A percentile compares a stretch with the other conserved stretches of the same genome.
These are phyloP conservation scores for Gila robusta DNA, from an alignment of 2,797 vertebrate genomes.

Conservation along the genomic window DNA sequence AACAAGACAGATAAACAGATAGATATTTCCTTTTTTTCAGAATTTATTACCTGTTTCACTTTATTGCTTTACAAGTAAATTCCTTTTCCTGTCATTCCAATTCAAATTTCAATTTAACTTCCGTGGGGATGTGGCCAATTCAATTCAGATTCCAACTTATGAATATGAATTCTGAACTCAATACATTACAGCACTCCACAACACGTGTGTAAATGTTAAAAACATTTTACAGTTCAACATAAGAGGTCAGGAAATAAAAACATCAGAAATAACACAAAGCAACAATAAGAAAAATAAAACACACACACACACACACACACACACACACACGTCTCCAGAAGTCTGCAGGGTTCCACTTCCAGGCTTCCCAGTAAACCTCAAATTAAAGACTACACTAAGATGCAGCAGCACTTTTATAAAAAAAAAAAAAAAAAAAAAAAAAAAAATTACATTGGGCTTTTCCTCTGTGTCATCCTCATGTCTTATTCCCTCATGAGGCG, in stretches of 20 bases:
- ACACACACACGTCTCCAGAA: background rate
- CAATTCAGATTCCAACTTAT: too few relatives aligned
- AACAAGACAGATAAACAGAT: background rate
- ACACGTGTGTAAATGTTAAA: background rate
- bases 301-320: too few relatives aligned
- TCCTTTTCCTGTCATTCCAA: too few relatives aligned
- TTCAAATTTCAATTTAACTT: too few relatives aligned
- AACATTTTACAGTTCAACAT: background rate
- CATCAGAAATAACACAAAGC: constrained; percentile 19
- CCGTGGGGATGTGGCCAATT: too few relatives aligned
- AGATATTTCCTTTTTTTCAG: background rate
- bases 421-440: background rate
- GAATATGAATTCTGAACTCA: background rate
- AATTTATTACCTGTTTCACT: too few relatives aligned
- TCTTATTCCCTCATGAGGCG: constrained; percentile 58
- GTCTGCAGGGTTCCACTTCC: constrained; percentile 12
- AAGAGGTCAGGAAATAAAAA: background rate
- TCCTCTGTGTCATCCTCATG: constrained; percentile 28
- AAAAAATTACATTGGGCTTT: constrained; percentile 4
- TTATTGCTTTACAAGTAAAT: too few relatives aligned
- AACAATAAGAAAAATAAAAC: constrained; percentile 36
- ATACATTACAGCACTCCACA: background rate
- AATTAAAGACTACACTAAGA: constrained; percentile 42
- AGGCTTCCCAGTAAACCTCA: constrained; percentile 41
- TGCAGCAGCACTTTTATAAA: background rate